Evolutionary conservation across 2,888 invertebrate genomes (phyloP).

Genomic region (Mythimna lalbum): DNA sequence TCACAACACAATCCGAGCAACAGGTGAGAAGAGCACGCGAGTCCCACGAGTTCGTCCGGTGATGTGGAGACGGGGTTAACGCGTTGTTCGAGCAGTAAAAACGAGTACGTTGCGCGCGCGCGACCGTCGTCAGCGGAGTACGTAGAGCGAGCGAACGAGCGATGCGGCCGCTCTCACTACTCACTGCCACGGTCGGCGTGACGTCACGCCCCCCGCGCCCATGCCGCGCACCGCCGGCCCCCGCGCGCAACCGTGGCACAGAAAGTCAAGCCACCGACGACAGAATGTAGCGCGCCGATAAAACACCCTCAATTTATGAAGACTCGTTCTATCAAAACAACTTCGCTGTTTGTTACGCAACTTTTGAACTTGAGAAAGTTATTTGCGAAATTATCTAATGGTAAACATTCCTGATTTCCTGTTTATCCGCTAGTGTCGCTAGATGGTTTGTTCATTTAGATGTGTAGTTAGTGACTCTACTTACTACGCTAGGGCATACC

Average conservation of each 20-base stretch:
- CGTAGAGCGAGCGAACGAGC: constrained; percentile 85
- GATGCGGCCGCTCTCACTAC: constrained; percentile 87
- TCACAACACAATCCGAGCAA: constrained; percentile 85
- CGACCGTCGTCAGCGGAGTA: constrained; percentile 89
- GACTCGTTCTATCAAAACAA: constrained; percentile 86
- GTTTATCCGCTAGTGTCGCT: constrained; percentile 16
- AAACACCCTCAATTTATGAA: constrained; percentile 87
- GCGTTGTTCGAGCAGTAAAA: constrained; percentile 77
- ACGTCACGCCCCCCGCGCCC: constrained; percentile 83
- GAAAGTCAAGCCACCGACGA: constrained; percentile 87
- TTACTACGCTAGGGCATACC: constrained; percentile 8
- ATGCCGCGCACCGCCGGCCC: constrained; percentile 64
- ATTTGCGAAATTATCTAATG: constrained; percentile 67
- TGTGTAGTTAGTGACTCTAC: neutral
- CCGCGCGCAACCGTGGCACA: constrained; percentile 86
- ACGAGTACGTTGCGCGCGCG: constrained; percentile 85
- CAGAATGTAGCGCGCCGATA: constrained; percentile 87
- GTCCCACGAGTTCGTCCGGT: constrained; percentile 78
- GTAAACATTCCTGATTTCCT: constrained; percentile 61
- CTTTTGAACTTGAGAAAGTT: constrained; percentile 82
- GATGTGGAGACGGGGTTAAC: constrained; percentile 77
- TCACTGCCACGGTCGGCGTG: constrained; percentile 90
- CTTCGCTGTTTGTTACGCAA: constrained; percentile 81
- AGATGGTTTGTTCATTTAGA: constrained; percentile 29
- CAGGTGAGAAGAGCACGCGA: constrained; percentile 81